Conservation (phyloP, 64 coral and sea anemone species). For the Porites australiensis region DNA sequence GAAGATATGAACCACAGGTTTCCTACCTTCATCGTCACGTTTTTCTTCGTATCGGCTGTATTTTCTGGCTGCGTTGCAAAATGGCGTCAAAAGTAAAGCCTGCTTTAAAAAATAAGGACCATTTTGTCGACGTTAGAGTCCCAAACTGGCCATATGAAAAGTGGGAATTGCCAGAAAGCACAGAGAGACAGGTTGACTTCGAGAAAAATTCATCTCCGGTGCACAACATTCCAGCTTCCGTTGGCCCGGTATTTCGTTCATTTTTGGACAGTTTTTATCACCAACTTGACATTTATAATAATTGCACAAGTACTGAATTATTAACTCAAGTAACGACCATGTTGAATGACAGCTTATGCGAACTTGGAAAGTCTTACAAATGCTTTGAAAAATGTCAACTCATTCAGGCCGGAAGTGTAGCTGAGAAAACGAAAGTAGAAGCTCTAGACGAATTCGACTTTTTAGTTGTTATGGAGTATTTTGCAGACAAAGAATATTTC, state of each 20-base stretch:
- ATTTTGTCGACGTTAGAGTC: background rate
- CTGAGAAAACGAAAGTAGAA: conserved; percentile 74
- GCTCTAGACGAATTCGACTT: conserved; percentile 68
- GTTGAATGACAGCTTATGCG: conserved; percentile 31
- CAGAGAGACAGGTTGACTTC: background rate
- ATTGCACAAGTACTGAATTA: conserved; percentile 11
- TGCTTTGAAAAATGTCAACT: conserved; percentile 75
- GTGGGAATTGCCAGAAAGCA: conserved; percentile 31
- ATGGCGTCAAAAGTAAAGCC: conserved; percentile 19
- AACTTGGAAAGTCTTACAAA: conserved; percentile 71
- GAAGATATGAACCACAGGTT: background rate
- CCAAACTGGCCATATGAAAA: conserved; percentile 45
- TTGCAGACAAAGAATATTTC: conserved; percentile 60
- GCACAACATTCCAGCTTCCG: conserved; percentile 34
- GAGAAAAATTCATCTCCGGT: conserved; percentile 3
- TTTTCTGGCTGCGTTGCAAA: background rate
- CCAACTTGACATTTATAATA: conserved; percentile 57
- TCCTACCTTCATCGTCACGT: background rate
- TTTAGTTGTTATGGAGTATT: conserved; percentile 44
- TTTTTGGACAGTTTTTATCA: conserved; percentile 42
- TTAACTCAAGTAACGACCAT: conserved; percentile 31
- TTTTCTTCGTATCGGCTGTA: too few relatives aligned
- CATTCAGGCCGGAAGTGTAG: conserved; percentile 68
- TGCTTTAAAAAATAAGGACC: background rate
- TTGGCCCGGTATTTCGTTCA: conserved; percentile 55